phyloP scores from a whole-genome alignment of 1,140 invertebrate species.

The Hydropsyche tenuis region DNA sequence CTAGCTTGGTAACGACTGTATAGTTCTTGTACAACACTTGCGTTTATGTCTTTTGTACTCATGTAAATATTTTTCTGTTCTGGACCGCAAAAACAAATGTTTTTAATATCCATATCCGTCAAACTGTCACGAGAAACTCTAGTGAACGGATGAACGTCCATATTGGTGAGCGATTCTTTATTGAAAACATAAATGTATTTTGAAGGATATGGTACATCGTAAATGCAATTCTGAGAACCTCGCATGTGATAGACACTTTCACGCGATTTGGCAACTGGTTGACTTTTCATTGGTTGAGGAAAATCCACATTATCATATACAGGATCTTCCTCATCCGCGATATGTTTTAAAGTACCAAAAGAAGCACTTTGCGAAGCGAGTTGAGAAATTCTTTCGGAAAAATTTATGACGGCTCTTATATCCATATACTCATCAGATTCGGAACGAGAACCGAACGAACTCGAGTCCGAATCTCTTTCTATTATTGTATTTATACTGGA shows the following conservation, averaged over 20 bases:
- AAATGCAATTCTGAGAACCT: constrained; percentile 60
- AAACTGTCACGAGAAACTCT: constrained; percentile 51
- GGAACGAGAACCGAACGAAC: constrained; percentile 16
- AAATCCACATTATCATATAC: constrained; percentile 42
- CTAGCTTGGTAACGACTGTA: not conserved
- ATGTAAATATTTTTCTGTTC: not conserved
- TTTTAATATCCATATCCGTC: constrained; percentile 57
- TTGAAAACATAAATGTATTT: constrained; percentile 61
- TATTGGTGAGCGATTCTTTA: constrained; percentile 56
- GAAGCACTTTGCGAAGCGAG: not conserved
- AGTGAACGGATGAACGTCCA: constrained; percentile 52
- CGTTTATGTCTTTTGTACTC: not conserved
- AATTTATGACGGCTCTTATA: constrained; percentile 37
- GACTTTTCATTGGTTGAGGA: not conserved
- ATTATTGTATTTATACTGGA: not conserved
- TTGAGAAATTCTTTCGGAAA: constrained; percentile 17
- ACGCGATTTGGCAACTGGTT: not conserved
- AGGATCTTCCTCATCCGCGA: constrained; percentile 25
- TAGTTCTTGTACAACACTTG: not conserved
- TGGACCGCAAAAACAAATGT: constrained; percentile 60
- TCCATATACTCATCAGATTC: constrained; percentile 35
- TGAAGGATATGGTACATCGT: constrained; percentile 55
- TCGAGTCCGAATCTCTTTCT: not conserved
- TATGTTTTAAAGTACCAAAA: constrained; percentile 30
- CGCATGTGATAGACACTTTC: constrained; percentile 57